Percentiles rank a stretch among this genome's conserved stretches.
These are phyloP conservation scores for Prosopocoilus inquinatus DNA, from an alignment of 2,888 invertebrate species.

Conservation along the genomic window DNA sequence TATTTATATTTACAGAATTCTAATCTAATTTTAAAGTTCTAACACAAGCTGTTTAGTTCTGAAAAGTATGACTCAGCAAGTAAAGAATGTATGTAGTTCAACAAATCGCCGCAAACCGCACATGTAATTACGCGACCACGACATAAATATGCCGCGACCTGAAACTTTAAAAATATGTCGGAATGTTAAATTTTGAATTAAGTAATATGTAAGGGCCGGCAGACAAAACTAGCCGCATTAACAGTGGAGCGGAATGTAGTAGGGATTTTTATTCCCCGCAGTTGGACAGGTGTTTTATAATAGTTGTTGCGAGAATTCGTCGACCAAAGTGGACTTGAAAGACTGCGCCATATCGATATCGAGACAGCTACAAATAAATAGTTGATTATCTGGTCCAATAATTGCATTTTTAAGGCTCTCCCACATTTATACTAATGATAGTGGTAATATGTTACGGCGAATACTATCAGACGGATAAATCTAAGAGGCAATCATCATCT, in stretches of 20 bases:
- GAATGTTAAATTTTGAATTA: conserved; percentile 10
- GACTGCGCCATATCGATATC: conserved; percentile 5
- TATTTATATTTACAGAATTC: too few species aligned
- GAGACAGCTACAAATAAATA: conserved; percentile 7
- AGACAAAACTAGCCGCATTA: conserved; percentile 24
- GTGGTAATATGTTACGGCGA: neutral
- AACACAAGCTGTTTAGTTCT: too few species aligned
- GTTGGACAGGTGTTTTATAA: conserved; percentile 29
- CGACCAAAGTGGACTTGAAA: conserved; percentile 9
- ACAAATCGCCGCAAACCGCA: too few species aligned
- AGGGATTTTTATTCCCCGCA: conserved; percentile 25
- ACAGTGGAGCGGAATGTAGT: conserved; percentile 25
- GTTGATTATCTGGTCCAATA: conserved; percentile 8
- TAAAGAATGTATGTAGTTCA: too few species aligned
- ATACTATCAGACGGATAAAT: neutral
- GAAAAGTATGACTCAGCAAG: too few species aligned
- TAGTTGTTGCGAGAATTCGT: conserved; percentile 21
- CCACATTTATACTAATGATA: conserved; percentile 1
- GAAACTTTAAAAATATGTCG: neutral
- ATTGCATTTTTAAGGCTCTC: conserved; percentile 5
- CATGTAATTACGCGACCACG: too few species aligned
- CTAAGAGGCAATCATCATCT: too few species aligned
- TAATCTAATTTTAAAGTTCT: too few species aligned
- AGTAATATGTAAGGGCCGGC: conserved; percentile 17
- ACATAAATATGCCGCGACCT: too few species aligned